These are phyloP conservation scores for Actenoides hombroni DNA, from an alignment of 2,113 vertebrate species.

Conservation along the genomic window DNA sequence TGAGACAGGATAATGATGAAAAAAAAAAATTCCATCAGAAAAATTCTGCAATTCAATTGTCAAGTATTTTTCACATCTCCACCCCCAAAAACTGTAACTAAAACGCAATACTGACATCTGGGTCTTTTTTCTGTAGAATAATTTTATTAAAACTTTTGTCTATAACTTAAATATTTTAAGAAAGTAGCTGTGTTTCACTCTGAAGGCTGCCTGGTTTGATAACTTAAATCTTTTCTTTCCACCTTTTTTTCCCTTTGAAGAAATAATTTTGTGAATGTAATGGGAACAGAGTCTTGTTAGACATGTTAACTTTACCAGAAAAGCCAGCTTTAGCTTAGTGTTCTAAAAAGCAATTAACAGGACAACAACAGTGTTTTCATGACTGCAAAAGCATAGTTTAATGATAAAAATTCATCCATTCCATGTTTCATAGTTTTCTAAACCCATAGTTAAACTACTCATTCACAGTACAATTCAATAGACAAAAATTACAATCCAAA, in stretches of 20 bases:
- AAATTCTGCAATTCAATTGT: background rate
- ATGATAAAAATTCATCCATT: background rate
- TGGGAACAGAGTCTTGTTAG: background rate
- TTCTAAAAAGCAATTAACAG: background rate
- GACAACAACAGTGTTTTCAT: background rate
- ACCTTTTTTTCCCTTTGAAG: background rate
- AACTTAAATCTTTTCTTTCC: background rate
- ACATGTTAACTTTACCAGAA: background rate
- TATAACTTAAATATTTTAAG: background rate
- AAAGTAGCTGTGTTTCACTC: background rate
- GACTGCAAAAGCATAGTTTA: background rate
- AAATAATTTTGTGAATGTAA: background rate
- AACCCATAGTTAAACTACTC: background rate
- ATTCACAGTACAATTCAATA: background rate
- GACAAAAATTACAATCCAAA: constrained; percentile 25
- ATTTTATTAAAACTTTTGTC: background rate
- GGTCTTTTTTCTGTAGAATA: background rate
- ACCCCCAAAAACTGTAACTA: background rate
- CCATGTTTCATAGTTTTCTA: background rate
- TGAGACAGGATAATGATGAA: background rate
- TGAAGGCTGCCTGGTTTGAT: background rate
- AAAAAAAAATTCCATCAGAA: background rate
- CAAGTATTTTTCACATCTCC: background rate
- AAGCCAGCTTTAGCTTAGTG: background rate
- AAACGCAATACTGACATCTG: background rate